Evolutionary conservation across 2,888 invertebrate genomes (phyloP), one percentile per base, ranked within the genome.

Genomic region (Hecatera dysodea): DNA sequence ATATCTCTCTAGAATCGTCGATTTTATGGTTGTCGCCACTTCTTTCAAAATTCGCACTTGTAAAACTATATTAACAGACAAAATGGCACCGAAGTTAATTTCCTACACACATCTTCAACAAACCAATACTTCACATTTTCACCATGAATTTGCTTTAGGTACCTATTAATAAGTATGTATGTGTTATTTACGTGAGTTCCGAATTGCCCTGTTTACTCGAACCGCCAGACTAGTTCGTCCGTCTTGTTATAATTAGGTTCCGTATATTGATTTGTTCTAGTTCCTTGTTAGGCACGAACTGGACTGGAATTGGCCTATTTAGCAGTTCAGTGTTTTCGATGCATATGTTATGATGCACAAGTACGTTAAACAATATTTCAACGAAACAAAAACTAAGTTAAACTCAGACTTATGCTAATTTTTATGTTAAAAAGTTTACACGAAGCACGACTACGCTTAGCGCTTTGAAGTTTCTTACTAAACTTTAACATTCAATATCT

Each of bases 81-180:
- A n/a, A 46, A 44, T 19, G 22, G 6, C 22, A 12, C 44, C 29
- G 17, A 11, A 19, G 8, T 22, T 3, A 17, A 36, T 19, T 5
- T 15, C 29, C 19, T 39, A 46, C 39, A 64, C 46, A 42, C 0
- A 11, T 48, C 33, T 33, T 60, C 29, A 39, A 64, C 29, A 29
- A 55, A 27, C 15, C 42, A 19, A 22, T 27, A 56, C 0, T 12
- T 50, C 48, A 56, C 46, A 3, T 8, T 12, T 15, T 27, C 19
- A 22, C 48, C 48, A 56, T 56, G 36, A 48, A 72, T 72, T 44
- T 66, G 22, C 8, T 11, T 36, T 42, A 76, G 75, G 67, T 59
- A 72, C 29, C 70, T 50, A 75, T 73, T 74, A 72, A 67, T 75
- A 75, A 67, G 52, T 75, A 67, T 72, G 46, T 78, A 79, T 61